Conservation (phyloP, 1,140 invertebrate genomes). For the Cydia pomonella region DNA sequence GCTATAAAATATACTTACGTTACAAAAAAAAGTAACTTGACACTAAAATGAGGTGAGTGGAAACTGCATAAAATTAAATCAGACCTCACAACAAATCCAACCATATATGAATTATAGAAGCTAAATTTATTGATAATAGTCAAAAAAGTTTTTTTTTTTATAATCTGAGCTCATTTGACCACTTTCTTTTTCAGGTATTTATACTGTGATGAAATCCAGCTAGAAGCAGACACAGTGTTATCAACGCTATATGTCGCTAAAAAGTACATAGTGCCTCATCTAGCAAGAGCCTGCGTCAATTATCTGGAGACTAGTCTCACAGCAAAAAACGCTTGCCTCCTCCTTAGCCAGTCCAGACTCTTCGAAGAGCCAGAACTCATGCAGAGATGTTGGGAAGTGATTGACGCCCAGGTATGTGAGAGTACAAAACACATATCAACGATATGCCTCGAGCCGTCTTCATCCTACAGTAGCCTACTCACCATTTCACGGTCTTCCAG, state of each 20-base stretch:
- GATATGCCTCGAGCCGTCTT: conserved; percentile 67
- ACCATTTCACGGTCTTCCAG: conserved; percentile 72
- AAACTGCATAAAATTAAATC: too few species aligned
- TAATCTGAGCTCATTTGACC: neutral
- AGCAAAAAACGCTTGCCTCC: conserved; percentile 94
- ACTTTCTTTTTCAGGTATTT: conserved; percentile 88
- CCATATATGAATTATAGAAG: too few species aligned
- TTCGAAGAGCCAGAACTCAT: conserved; percentile 96
- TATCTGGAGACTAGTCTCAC: conserved; percentile 95
- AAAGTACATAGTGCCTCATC: conserved; percentile 95
- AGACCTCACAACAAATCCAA: too few species aligned
- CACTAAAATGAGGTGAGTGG: too few species aligned
- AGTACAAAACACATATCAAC: conserved; percentile 71
- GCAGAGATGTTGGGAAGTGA: conserved; percentile 97
- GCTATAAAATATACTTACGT: neutral
- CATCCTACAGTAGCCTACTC: conserved; percentile 70
- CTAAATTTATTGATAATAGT: too few species aligned
- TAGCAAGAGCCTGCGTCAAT: conserved; percentile 94
- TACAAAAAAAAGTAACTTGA: too few species aligned
- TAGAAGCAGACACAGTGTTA: conserved; percentile 94
- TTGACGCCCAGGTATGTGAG: conserved; percentile 91
- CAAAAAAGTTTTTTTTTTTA: too few species aligned
- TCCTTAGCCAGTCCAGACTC: conserved; percentile 93
- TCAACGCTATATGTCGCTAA: conserved; percentile 95
- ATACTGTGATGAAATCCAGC: conserved; percentile 97